A percentile compares a stretch with the other conserved stretches of the same genome.
Evolutionary conservation across 2,888 invertebrate genomes (phyloP).

Genomic region (Stenodera caucasica): DNA sequence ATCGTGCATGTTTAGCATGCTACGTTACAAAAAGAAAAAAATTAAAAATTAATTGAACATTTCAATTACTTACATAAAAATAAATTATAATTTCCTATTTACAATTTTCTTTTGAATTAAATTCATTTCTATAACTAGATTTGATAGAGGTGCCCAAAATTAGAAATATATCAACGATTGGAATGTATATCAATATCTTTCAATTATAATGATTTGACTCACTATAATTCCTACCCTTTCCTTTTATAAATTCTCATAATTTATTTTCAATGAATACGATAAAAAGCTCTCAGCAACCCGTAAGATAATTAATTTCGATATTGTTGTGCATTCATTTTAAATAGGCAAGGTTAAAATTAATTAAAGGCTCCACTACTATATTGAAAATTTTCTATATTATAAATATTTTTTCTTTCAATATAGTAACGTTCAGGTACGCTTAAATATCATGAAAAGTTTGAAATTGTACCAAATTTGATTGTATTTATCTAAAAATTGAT

Average conservation of each 20-base stretch:
- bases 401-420: neutral
- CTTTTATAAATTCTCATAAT: neutral
- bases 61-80: constrained; percentile 20
- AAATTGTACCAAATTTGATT: too few species aligned
- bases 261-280: neutral
- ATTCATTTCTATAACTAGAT: neutral
- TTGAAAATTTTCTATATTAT: neutral
- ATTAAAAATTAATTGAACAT: constrained; percentile 9
- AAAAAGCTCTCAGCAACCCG: neutral
- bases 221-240: neutral
- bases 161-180: neutral
- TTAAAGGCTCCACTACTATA: neutral
- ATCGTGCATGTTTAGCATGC: constrained; percentile 45
- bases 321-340: neutral
- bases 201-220: neutral
- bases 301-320: neutral
- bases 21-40: constrained; percentile 23
- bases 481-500: too few species aligned
- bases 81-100: constrained; percentile 17
- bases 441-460: neutral
- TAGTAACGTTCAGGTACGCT: neutral
- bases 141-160: neutral
- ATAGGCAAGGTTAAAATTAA: neutral
- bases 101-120: constrained; percentile 11
- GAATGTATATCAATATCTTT: too few species aligned